phyloP scores from a whole-genome alignment of 53 echinoderm and acorn worm genomes.

The Patiria pectinifera region DNA sequence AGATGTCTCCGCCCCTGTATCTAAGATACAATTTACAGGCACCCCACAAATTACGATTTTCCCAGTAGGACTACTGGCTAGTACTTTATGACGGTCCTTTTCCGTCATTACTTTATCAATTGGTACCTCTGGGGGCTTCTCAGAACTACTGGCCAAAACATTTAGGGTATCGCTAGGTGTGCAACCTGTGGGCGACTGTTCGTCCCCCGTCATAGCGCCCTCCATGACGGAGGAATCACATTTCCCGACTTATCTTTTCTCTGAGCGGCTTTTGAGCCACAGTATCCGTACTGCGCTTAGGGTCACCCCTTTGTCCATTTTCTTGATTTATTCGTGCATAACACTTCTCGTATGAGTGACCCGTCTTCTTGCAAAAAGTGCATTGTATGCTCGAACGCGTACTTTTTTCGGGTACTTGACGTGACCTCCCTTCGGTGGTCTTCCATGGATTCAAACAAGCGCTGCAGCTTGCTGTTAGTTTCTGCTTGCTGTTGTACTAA shows the following conservation, averaged over 20 bases:
- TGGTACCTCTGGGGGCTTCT: not conserved
- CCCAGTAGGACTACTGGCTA: constrained; percentile 7
- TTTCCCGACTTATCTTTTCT: constrained; percentile 2
- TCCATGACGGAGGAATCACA: constrained; percentile 16
- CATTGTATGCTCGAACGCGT: not conserved
- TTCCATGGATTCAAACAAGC: not conserved
- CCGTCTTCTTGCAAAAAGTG: not conserved
- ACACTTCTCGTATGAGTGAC: constrained; percentile 12
- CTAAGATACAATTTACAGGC: constrained; percentile 17
- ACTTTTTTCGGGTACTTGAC: not conserved
- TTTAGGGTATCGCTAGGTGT: not conserved
- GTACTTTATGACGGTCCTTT: constrained; percentile 30
- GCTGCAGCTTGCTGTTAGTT: constrained; percentile 6
- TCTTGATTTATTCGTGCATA: constrained; percentile 14
- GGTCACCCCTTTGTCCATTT: not conserved
- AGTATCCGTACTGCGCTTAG: not conserved
- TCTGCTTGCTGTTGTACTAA: constrained; percentile 9
- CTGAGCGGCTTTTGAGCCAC: not conserved
- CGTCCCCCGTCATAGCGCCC: constrained; percentile 19
- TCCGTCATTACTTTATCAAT: constrained; percentile 16
- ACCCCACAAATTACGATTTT: constrained; percentile 3
- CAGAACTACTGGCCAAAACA: not conserved
- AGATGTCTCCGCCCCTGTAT: constrained; percentile 30
- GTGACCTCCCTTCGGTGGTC: not conserved
- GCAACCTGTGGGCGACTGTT: not conserved